A percentile compares a stretch with the other conserved stretches of the same genome.
Evolutionary conservation across 1,140 invertebrate genomes (phyloP).

Genomic region (Drosophila asahinai): DNA sequence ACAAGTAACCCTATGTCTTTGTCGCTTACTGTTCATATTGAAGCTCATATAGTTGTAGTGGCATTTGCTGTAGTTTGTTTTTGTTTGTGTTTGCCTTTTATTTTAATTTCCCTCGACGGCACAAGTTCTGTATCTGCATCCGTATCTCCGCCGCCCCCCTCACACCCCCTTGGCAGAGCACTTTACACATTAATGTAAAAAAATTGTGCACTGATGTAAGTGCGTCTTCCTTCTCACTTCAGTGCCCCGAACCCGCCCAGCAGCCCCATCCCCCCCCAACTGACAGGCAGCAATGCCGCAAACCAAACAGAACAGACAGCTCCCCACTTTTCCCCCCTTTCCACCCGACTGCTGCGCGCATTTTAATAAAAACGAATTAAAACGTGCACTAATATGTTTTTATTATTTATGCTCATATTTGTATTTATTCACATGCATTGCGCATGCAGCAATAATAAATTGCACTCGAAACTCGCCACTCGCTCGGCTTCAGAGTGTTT

Average conservation of each 20-base stretch:
- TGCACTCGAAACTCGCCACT: slow-evolving; percentile 44
- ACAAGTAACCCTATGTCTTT: not conserved
- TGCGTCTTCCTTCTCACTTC: slow-evolving; percentile 75
- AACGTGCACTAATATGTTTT: slow-evolving; percentile 78
- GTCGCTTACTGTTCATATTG: slow-evolving; percentile 1
- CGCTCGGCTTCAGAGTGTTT: slow-evolving; percentile 7
- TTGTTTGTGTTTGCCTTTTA: slow-evolving; percentile 70
- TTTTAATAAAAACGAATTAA: slow-evolving; percentile 81
- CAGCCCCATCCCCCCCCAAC: not conserved
- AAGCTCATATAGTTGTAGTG: slow-evolving; percentile 42
- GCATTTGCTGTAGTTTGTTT: slow-evolving; percentile 36
- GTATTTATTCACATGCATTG: slow-evolving; percentile 53
- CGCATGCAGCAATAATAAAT: slow-evolving; percentile 57
- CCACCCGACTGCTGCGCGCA: slow-evolving; percentile 34
- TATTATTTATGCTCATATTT: slow-evolving; percentile 73
- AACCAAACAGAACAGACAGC: slow-evolving; percentile 62
- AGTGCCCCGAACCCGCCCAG: slow-evolving; percentile 10
- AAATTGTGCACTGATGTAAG: slow-evolving; percentile 82
- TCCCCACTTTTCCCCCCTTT: not conserved
- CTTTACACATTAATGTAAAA: slow-evolving; percentile 79
- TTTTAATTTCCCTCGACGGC: slow-evolving; percentile 80
- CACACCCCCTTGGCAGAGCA: slow-evolving; percentile 33
- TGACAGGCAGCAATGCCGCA: slow-evolving; percentile 48
- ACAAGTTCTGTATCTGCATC: slow-evolving; percentile 18
- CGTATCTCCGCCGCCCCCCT: not conserved